Evolutionary conservation across 2,113 vertebrate species (phyloP), one percentile per base, ranked within the genome.

Genomic region (Hypomesus transpacificus): DNA sequence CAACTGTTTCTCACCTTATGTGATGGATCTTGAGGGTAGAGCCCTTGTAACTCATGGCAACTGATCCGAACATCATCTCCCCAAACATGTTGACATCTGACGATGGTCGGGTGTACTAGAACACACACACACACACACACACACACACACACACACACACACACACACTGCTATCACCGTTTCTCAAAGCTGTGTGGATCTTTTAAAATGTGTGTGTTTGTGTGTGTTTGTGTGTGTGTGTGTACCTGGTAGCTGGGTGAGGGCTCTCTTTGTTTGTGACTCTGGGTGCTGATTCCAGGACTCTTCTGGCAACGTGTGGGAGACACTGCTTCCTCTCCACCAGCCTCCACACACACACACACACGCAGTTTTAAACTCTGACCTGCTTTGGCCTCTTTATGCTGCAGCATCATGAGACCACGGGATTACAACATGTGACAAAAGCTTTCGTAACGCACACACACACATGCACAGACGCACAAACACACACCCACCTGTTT

Each of bases 1-100:
- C 18, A 5, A 53, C 3, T 0, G 3, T 18, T 18, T 17, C 92
- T 93, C 75, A 95, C 94, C 94, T 91, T 69, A 95, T 95, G 22
- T 92, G 92, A 82, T 95, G 94, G 79, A 95, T 95, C 84, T 95
- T 95, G 76, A 95, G 84, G 4, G 94, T 95, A 56, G 92, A 94
- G 8, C 94, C 94, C 80, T 92, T 91, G 79, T 95, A 95, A 80
- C 94, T 95, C 94, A 95, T 94, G 22, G 93, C 94, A 4, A 95
- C 94, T 0, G 93, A 94, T 63, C 94, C 94, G 52, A 95, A 95
- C 93, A 95, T 95, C 94, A 95, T 94, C 72, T 94, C 93, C 54
- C 94, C 94, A 0, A 95, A 88, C 94, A 96, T 95, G 68, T 88
- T 95, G 78, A 95, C 91, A 14, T 95, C 94, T 0, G 94, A 94